Conservation (phyloP, 2,113 vertebrate species). For the Sardina pilchardus region DNA sequence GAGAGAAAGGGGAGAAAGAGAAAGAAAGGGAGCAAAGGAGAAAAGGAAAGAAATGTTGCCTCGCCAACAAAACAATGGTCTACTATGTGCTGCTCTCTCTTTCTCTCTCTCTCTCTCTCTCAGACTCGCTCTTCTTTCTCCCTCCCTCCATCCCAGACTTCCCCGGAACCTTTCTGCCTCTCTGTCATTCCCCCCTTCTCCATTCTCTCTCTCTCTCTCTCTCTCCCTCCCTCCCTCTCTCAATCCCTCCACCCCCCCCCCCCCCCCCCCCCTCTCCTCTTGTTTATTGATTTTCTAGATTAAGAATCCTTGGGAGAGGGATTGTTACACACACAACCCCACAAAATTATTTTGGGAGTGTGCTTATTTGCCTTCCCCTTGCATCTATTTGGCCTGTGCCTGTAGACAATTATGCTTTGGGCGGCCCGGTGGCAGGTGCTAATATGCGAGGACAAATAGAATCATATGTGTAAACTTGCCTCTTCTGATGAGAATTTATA, state of each 20-base stretch:
- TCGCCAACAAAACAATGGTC: conserved; percentile 85
- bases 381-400: conserved; percentile 99
- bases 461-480: conserved; percentile 99
- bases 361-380: conserved; percentile 99
- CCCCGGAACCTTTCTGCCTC: conserved; percentile 28
- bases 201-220: conserved; percentile 50
- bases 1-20: neutral
- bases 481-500: conserved; percentile 99
- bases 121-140: neutral
- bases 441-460: conserved; percentile 99
- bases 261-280: conserved; percentile 63
- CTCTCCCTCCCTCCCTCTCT: conserved; percentile 21
- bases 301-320: conserved; percentile 97
- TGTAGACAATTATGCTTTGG: conserved; percentile 99
- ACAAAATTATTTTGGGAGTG: conserved; percentile 99
- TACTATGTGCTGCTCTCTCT: conserved; percentile 79
- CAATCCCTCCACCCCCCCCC: conserved; percentile 14
- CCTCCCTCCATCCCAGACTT: conserved; percentile 14
- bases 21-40: conserved; percentile 69
- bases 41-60: conserved; percentile 35
- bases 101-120: conserved; percentile 32
- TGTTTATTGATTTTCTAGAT: conserved; percentile 99
- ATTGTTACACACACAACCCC: conserved; percentile 99
- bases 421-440: conserved; percentile 99
- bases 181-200: conserved; percentile 42